Base-by-base conservation (phyloP, 2,113 vertebrate species). In the Aegotheles bennettii region DNA sequence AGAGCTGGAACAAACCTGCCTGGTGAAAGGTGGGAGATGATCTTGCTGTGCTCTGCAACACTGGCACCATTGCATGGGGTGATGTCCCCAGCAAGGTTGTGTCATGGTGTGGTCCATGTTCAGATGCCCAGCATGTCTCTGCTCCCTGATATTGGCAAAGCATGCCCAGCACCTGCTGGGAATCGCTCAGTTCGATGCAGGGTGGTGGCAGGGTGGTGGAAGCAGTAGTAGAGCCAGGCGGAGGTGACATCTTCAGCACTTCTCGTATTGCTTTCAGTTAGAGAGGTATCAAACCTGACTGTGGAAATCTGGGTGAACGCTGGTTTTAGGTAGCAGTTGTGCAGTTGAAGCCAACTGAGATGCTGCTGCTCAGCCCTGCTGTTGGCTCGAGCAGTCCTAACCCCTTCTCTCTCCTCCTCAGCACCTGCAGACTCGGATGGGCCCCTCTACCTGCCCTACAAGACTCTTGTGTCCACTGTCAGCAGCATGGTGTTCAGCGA, bases 401-500 rank as follows among this genome's bases (percentile, higher is more conserved):
- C 35, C 25, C 24, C 31, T 83, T 28, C 38, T 50, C 47, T 74
- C 26, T 56, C 16, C 10, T 95, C 69, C 53, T 29, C 88, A 98
- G 97, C 94, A 57, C 92, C 93, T 1, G 21, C 47, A 2, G 98
- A 99, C 81, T 87, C 94, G 0, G 98, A 99, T 3, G 97, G 98
- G 8, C 98, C 98, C 7, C 96, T 99, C 65, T 98, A 98, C 95
- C 97, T 99, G 57, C 98, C 99, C 59, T 99, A 98, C 96, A 99
- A 99, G 97, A 98, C 98, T 0, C 97, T 99, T 11, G 96, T 99
- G 68, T 99, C 99, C 77, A 98, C 98, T 1, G 71, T 99, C 70
- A 98, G 98, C 90, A 99, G 96, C 97, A 99, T 98, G 99, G 98
- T 98, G 43, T 99, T 99, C 97, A 99, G 96, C 4, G 98, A 99